Evolutionary conservation across 2,888 invertebrate species (phyloP).

Genomic region (Cremastobaeus sp.): DNA sequence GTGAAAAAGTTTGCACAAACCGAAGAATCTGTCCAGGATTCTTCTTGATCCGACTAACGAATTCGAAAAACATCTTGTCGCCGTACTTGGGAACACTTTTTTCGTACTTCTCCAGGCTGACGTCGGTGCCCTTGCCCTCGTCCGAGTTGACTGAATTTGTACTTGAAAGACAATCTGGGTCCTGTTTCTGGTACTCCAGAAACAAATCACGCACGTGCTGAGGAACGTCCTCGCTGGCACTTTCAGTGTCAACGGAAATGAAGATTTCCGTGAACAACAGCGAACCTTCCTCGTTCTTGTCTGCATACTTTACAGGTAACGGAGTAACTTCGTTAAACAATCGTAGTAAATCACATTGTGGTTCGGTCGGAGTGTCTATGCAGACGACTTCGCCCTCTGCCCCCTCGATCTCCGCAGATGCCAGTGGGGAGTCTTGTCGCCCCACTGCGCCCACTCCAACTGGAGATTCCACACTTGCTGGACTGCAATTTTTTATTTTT

Average conservation of each 20-base stretch:
- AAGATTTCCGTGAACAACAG: constrained; percentile 80
- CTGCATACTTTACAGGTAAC: constrained; percentile 78
- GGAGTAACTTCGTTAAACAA: constrained; percentile 84
- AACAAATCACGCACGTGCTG: constrained; percentile 83
- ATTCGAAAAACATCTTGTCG: constrained; percentile 89
- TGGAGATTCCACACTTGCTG: constrained; percentile 75
- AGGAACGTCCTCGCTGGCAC: constrained; percentile 75
- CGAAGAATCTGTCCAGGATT: constrained; percentile 91
- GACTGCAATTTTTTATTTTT: constrained; percentile 65
- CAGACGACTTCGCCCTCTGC: constrained; percentile 88
- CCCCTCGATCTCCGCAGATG: constrained; percentile 90
- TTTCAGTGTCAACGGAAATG: constrained; percentile 83
- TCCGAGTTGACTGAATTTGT: constrained; percentile 65
- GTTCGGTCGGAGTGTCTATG: constrained; percentile 86
- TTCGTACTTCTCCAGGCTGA: constrained; percentile 86
- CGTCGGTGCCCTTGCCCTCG: constrained; percentile 72
- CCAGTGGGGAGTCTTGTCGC: constrained; percentile 80
- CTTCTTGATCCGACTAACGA: constrained; percentile 84
- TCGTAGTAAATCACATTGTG: constrained; percentile 84
- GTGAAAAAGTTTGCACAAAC: constrained; percentile 77
- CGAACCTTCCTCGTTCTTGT: constrained; percentile 73
- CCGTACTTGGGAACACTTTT: constrained; percentile 89
- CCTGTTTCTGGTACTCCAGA: constrained; percentile 81
- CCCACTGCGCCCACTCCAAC: constrained; percentile 80
- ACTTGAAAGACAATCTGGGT: constrained; percentile 67